Base-by-base conservation (phyloP, 2,113 vertebrate species). In the Aleadryas rufinucha region DNA sequence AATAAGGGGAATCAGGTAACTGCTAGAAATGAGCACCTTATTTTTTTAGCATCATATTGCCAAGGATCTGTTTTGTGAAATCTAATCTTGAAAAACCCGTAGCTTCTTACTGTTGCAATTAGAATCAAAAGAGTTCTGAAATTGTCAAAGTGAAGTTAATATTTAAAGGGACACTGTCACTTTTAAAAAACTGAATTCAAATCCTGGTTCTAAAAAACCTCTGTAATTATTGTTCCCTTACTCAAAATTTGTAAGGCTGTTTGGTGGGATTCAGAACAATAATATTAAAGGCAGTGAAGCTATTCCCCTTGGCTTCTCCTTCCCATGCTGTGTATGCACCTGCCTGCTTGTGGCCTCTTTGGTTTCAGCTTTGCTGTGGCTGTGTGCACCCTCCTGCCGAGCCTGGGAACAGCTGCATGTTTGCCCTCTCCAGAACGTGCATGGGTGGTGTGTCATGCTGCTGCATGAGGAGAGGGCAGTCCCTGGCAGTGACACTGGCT, bases 1-100 rank as follows among this genome's bases (percentile, higher is more conserved):
- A 91, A 95, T 96, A 88, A 89, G 87, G 94, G 95, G 94, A 96
- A 95, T 92, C 94, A 97, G 96, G 94, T 96, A 93, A 96, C 84
- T 95, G 95, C 94, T 96, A 97, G 95, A 96, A 97, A 97, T 96
- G 96, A 97, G 96, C 97, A 96, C 93, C 95, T 90, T 80, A 52
- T 70, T 80, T 44, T 77, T 77, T 75, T 71, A 93, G 47, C 50
- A 76, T 96, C 90, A 87, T 97, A 94, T 84, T 96, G 96, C 93
- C 93, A 97, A 97, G 93, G 94, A 92, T 91, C 18, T 92, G 42
- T 93, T 89, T 66, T 71, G 28, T 81, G 35, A 94, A 90, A 87
- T 87, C 23, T 71, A 4, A 11, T 28, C 53, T 59, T 86, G 66
- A 63, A 89, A 94, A 89, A 65, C 41, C 18, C 64, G 0, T 16